These are phyloP conservation scores for Acronicta aceris DNA, from an alignment of 2,888 invertebrate species.

Conservation along the genomic window DNA sequence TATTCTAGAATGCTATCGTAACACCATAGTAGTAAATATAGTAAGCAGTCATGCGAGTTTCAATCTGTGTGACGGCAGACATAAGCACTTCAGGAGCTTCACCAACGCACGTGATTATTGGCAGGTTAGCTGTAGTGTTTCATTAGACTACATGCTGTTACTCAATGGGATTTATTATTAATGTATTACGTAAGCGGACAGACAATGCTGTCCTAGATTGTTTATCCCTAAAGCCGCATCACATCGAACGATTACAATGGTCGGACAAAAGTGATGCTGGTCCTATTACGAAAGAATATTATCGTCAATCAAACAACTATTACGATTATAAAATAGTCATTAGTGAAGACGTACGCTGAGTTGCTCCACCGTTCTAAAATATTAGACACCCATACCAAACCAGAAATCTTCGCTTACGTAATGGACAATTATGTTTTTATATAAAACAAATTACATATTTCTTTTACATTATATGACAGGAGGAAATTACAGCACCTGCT, in stretches of 20 bases:
- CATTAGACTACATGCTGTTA: constrained; percentile 31
- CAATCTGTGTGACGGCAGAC: constrained; percentile 65
- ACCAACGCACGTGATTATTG: constrained; percentile 59
- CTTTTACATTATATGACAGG: constrained; percentile 22
- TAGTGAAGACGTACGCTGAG: constrained; percentile 42
- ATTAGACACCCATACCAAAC: constrained; percentile 37
- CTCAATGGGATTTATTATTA: constrained; percentile 46
- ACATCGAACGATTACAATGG: constrained; percentile 42
- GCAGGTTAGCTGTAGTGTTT: constrained; percentile 47
- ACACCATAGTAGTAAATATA: constrained; percentile 32
- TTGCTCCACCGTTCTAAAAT: constrained; percentile 36
- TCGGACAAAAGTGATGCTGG: constrained; percentile 31
- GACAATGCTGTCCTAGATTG: constrained; percentile 42
- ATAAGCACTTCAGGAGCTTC: constrained; percentile 66
- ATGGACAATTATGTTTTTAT: constrained; percentile 39
- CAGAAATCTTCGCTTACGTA: constrained; percentile 46
- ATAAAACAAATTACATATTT: constrained; percentile 39
- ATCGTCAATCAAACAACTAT: constrained; percentile 53
- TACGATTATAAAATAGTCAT: constrained; percentile 54
- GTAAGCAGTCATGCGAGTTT: constrained; percentile 51
- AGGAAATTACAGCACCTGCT: constrained; percentile 44
- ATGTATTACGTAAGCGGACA: constrained; percentile 25
- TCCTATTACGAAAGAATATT: constrained; percentile 54
- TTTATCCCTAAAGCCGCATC: constrained; percentile 36
- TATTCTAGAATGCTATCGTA: too few species aligned